Evolutionary conservation across 2,113 vertebrate species (phyloP).

Genomic region (Silurus meridionalis): DNA sequence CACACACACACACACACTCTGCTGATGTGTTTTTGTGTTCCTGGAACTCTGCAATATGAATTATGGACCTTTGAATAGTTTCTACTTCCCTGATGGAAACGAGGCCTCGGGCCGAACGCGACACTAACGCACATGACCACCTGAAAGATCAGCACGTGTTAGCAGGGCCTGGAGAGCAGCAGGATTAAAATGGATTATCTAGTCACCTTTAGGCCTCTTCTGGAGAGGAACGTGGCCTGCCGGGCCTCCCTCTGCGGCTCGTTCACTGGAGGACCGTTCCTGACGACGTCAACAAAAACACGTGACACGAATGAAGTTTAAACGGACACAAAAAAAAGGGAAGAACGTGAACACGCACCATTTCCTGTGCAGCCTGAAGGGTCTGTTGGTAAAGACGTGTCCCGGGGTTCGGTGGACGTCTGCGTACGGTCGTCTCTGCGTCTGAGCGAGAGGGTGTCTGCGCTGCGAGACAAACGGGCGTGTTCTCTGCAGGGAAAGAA

Average conservation of each 20-base stretch:
- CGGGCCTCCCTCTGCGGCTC: slow-evolving; percentile 83
- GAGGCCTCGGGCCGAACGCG: background rate
- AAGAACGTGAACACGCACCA: slow-evolving; percentile 68
- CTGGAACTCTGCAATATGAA: background rate
- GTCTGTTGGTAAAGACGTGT: slow-evolving; percentile 66
- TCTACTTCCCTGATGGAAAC: slow-evolving; percentile 16
- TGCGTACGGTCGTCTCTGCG: slow-evolving; percentile 74
- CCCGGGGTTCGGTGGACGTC: slow-evolving; percentile 76
- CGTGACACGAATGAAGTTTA: too few species aligned
- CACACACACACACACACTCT: background rate
- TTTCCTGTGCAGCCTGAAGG: slow-evolving; percentile 74
- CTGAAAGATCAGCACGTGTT: background rate
- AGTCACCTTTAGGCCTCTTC: slow-evolving; percentile 88
- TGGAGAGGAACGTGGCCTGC: slow-evolving; percentile 91
- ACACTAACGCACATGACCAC: slow-evolving; percentile 6
- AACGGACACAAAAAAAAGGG: background rate
- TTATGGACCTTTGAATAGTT: background rate
- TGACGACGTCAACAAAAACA: slow-evolving; percentile 23
- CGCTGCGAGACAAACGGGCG: slow-evolving; percentile 77
- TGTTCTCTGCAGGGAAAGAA: slow-evolving; percentile 61
- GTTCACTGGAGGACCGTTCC: slow-evolving; percentile 59
- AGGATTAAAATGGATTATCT: background rate
- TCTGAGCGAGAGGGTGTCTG: slow-evolving; percentile 72
- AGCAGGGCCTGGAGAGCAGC: background rate
- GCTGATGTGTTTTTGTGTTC: background rate